phyloP scores from a whole-genome alignment of 2,888 invertebrate genomes.

The Ctena decussata region DNA sequence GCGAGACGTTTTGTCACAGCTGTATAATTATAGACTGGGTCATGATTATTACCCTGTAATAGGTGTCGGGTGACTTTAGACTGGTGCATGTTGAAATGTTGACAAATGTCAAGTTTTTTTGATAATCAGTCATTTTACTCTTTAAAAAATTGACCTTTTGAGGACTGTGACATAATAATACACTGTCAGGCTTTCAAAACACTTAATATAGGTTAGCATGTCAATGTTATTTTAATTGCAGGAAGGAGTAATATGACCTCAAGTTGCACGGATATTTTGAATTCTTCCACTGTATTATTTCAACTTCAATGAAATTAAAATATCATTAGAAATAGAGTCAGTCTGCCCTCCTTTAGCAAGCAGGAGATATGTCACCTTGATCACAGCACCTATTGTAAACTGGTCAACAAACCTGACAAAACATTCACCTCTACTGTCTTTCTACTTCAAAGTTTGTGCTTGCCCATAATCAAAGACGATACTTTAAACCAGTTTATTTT shows the following conservation, averaged over 20 bases:
- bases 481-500: too few relatives aligned
- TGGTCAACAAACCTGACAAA: too few relatives aligned
- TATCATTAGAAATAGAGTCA: neutral
- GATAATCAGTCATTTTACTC: neutral
- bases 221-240: neutral
- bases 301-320: conserved; percentile 10
- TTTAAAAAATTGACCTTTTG: neutral
- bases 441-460: too few relatives aligned
- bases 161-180: neutral
- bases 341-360: neutral
- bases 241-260: neutral
- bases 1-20: conserved; percentile 5
- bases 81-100: conserved; percentile 10
- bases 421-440: too few relatives aligned
- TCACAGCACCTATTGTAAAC: too few relatives aligned
- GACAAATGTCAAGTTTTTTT: conserved; percentile 10
- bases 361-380: neutral
- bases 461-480: too few relatives aligned
- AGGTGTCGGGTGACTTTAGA: conserved; percentile 11
- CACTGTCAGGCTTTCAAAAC: neutral
- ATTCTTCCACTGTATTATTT: neutral
- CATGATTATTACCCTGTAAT: neutral
- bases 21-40: conserved; percentile 11
- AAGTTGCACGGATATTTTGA: neutral
- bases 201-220: neutral